phyloP scores from a whole-genome alignment of 2,113 vertebrate genomes.

The Grammomys surdaster region DNA sequence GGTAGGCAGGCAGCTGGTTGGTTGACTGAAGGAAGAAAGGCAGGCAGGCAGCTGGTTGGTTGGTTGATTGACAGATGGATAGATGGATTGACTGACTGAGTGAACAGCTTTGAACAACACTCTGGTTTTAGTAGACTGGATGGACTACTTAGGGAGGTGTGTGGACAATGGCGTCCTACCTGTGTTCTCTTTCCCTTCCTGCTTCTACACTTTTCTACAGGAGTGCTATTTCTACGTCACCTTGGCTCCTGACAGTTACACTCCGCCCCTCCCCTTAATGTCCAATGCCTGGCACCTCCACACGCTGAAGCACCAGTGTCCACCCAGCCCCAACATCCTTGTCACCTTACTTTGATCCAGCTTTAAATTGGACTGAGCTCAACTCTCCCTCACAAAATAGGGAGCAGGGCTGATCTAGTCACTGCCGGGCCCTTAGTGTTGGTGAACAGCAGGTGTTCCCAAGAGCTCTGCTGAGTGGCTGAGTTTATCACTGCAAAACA shows the following conservation, averaged over 20 bases:
- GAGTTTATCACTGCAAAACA: background rate
- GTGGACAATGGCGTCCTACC: no score
- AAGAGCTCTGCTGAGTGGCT: background rate
- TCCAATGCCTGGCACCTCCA: background rate
- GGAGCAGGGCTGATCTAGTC: background rate
- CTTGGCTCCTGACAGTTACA: background rate
- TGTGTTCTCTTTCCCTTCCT: background rate
- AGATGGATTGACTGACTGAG: no score
- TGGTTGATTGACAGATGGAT: background rate
- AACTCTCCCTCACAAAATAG: background rate
- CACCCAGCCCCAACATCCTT: background rate
- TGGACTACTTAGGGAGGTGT: background rate
- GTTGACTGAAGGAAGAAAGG: no score
- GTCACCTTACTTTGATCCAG: background rate
- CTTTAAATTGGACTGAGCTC: conserved; percentile 6
- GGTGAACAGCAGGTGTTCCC: background rate
- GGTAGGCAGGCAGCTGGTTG: no score
- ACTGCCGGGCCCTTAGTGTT: background rate
- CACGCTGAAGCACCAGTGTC: background rate
- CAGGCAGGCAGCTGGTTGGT: background rate
- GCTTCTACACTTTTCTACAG: background rate
- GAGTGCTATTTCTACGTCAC: background rate
- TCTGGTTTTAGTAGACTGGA: background rate
- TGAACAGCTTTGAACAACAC: background rate
- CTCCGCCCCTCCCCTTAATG: background rate